Conservation (phyloP, 30 jellyfish, hydroid and myxozoan genomes). For the Aurelia coerulea region DNA sequence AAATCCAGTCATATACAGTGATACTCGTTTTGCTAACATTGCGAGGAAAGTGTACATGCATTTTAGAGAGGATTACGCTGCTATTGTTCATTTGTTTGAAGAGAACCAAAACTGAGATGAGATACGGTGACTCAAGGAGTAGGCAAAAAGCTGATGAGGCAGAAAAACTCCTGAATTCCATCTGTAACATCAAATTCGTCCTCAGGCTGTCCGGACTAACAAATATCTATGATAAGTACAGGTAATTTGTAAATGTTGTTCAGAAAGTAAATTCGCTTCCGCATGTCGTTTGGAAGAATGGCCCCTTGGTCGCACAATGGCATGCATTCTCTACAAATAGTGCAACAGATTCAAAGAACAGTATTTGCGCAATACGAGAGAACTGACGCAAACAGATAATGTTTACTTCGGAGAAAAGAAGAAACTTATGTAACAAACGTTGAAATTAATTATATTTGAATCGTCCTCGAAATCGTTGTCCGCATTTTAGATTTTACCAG, state of each 20-base stretch:
- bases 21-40: constrained; percentile 29
- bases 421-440: no score
- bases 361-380: no score
- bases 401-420: no score
- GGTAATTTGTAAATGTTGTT: constrained; percentile 18
- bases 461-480: no score
- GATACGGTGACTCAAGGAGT: constrained; percentile 15
- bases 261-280: constrained; percentile 35
- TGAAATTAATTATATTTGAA: no score
- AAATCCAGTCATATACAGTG: constrained; percentile 33
- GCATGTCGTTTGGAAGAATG: no score
- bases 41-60: constrained; percentile 13
- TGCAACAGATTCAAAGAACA: no score
- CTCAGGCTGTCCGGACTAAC: constrained; percentile 22
- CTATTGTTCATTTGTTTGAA: constrained; percentile 12
- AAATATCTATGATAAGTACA: constrained; percentile 22
- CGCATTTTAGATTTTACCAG: no score
- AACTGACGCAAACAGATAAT: no score
- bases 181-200: constrained; percentile 19
- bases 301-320: no score
- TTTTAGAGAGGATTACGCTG: constrained; percentile 45
- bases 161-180: constrained; percentile 14
- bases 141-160: constrained; percentile 38
- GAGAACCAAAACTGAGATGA: constrained; percentile 9
- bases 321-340: no score